A percentile compares a stretch with the other conserved stretches of the same genome.
Evolutionary conservation across 2,113 vertebrate species (phyloP).

Genomic region (Diglossa brunneiventris): DNA sequence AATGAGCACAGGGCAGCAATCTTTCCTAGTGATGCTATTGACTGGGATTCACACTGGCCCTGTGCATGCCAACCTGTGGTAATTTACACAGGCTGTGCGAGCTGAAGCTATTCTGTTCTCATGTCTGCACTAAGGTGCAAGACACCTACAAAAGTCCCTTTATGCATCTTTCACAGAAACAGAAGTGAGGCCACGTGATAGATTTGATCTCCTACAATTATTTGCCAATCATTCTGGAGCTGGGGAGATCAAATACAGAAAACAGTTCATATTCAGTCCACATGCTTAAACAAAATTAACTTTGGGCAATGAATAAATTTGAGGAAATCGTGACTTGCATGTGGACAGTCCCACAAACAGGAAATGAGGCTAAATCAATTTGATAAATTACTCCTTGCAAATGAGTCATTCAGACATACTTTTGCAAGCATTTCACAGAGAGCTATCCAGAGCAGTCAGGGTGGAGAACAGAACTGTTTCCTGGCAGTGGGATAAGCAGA

Average conservation of each 20-base stretch:
- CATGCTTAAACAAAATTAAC: conserved; percentile 16
- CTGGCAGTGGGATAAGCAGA: neutral
- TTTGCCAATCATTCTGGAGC: neutral
- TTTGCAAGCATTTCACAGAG: neutral
- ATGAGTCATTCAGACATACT: neutral
- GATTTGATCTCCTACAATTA: neutral
- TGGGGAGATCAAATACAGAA: neutral
- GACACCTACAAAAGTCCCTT: neutral
- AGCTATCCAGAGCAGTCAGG: neutral
- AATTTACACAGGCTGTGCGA: neutral
- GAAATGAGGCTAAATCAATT: conserved; percentile 35
- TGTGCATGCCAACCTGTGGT: neutral
- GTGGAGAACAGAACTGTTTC: neutral
- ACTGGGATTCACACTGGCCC: neutral
- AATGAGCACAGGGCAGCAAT: neutral
- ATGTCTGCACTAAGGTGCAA: neutral
- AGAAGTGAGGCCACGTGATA: neutral
- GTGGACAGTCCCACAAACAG: neutral
- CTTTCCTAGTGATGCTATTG: neutral
- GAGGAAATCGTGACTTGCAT: conserved; percentile 19
- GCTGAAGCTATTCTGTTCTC: neutral
- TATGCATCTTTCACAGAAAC: neutral
- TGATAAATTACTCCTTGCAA: conserved; percentile 26
- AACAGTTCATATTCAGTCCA: neutral
- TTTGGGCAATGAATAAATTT: neutral